Percentiles rank a stretch among this genome's conserved stretches.
phyloP scores from a whole-genome alignment of 2,888 invertebrate genomes.

The Lottia scabra region DNA sequence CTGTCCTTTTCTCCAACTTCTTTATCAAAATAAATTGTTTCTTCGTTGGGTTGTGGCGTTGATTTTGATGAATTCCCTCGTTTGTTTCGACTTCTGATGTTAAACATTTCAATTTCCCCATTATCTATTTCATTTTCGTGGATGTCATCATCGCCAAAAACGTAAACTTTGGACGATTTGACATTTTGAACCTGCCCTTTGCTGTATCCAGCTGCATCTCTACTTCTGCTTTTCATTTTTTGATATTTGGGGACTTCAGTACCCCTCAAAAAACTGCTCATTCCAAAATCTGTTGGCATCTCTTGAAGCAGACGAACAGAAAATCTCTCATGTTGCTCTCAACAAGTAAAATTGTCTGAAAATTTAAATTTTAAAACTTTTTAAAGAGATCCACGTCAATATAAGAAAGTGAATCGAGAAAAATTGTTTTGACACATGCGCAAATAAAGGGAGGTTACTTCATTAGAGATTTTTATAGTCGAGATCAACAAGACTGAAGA shows the following conservation, averaged over 20 bases:
- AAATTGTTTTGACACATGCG: slow-evolving; percentile 1
- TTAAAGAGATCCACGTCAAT: not conserved
- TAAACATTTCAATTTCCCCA: slow-evolving; percentile 57
- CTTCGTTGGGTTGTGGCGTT: slow-evolving; percentile 25
- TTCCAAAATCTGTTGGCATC: not conserved
- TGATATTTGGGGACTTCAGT: not conserved
- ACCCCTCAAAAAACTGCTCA: not conserved
- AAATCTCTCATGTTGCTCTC: not conserved
- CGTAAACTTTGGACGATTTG: slow-evolving; percentile 55
- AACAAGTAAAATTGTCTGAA: not conserved
- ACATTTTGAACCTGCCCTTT: slow-evolving; percentile 56
- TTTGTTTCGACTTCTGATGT: slow-evolving; percentile 46
- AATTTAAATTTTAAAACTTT: not conserved
- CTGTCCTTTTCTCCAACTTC: slow-evolving; percentile 57
- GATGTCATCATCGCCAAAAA: slow-evolving; percentile 55
- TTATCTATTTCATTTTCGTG: slow-evolving; percentile 47
- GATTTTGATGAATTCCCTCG: slow-evolving; percentile 16
- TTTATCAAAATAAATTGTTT: slow-evolving; percentile 47
- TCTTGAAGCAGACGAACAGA: not conserved
- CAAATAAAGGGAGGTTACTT: slow-evolving; percentile 17
- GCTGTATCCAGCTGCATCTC: slow-evolving; percentile 11
- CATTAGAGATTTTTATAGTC: not conserved
- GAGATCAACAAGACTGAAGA: too few relatives aligned
- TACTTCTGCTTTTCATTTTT: not conserved
- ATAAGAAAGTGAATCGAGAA: not conserved